Evolutionary conservation across 35 echinoderm and acorn worm genomes (phyloP), one percentile per base, ranked within the genome.

Genomic region (Diadema setosum): DNA sequence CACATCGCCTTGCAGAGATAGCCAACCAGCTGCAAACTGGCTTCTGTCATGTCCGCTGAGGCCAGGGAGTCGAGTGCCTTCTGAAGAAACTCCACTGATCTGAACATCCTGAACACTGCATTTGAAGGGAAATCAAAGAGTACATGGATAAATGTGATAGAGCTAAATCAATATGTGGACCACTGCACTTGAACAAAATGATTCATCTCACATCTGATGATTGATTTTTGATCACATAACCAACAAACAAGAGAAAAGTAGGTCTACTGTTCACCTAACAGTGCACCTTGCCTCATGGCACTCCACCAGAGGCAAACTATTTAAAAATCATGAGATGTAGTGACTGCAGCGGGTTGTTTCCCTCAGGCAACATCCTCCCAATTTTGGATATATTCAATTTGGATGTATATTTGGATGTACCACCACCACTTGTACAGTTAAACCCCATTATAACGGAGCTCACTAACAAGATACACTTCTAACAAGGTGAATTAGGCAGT

Each of bases 41-140:
- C 87, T 40, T 92, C 84, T n/a, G 82, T 89, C 1, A 89, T 86
- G 80, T 96, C 90, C 31, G 81, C 89, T 15, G 56, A 85, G 37
- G 29, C 30, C 57, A 96, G n/a, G 12, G 90, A 42, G 81, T 96
- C 94, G 5, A 91, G 14, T 26, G 85, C 94, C 49, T 86, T 96
- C 86, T 92, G 86, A 14, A 84, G 17, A 80, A 96, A 96, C 23
- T 96, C 94, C 31, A 92, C 40, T 4, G 85, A 88, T 36, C 94
- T 88, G 5, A 86, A 70, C 90, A 96, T 96, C 80, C 94, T 82
- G 57, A 96, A 96, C 44, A 96, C 94, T 96, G 86, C 16, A 30
- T 56, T 20, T 12, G 48, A 42, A 39, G 27, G 31, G 0, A 31
- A 56, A 85, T 29, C 9, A 18, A 83, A 65, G n/a, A 82, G 5